A percentile compares a stretch with the other conserved stretches of the same genome.
These are phyloP conservation scores for Pseudorectes ferrugineus DNA, from an alignment of 2,113 vertebrate genomes.

Conservation along the genomic window DNA sequence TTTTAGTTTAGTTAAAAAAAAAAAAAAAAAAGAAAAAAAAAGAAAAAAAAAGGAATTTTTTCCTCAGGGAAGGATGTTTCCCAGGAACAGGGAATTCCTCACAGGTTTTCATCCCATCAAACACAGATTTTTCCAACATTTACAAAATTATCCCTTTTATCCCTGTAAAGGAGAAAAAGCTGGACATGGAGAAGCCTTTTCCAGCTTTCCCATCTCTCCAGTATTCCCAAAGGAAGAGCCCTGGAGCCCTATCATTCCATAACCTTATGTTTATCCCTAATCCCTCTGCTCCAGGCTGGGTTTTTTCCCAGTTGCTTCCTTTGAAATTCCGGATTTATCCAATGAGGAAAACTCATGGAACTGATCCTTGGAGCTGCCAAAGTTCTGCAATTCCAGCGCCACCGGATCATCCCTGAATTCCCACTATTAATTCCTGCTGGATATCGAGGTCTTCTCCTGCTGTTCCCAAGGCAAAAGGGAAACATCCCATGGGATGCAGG, in stretches of 20 bases:
- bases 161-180: neutral
- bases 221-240: neutral
- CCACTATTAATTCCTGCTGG: neutral
- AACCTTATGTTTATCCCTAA: neutral
- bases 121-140: neutral
- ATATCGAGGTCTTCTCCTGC: accelerated
- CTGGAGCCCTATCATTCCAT: neutral
- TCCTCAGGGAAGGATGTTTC: neutral
- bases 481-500: neutral
- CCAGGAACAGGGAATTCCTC: neutral
- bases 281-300: accelerated
- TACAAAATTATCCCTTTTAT: neutral
- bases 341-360: neutral
- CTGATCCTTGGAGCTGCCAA: neutral
- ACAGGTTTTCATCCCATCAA: accelerated
- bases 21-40: too few species aligned
- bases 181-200: neutral
- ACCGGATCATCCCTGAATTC: neutral
- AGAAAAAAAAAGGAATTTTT: neutral
- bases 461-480: neutral
- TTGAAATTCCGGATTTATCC: neutral
- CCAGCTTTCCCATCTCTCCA: neutral
- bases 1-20: too few species aligned
- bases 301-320: accelerated
- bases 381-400: neutral